These are phyloP conservation scores for Caenorhabditis parvicauda DNA, from an alignment of 2,888 invertebrate genomes.

Conservation along the genomic window DNA sequence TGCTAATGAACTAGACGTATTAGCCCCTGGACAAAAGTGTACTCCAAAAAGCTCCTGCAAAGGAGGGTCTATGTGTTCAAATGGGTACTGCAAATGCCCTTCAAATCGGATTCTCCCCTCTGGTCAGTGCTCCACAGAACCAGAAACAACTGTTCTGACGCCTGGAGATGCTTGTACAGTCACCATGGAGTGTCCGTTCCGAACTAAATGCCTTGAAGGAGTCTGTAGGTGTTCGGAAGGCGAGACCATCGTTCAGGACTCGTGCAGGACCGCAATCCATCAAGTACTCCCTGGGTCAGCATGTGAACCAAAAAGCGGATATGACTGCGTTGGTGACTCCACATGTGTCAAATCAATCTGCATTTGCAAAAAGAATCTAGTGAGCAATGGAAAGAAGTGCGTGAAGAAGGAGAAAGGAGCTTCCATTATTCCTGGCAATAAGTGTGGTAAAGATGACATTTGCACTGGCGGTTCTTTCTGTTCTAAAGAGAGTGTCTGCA, in stretches of 20 bases:
- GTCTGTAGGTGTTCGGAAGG: slow-evolving; percentile 56
- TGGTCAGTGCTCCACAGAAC: slow-evolving; percentile 30
- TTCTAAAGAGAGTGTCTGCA: slow-evolving; percentile 40
- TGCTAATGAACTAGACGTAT: slow-evolving; percentile 12
- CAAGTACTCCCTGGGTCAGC: slow-evolving; percentile 45
- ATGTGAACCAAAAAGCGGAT: slow-evolving; percentile 53
- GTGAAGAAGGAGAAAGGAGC: slow-evolving; percentile 31
- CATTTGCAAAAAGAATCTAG: slow-evolving; percentile 44
- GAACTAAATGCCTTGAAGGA: slow-evolving; percentile 54
- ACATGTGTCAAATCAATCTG: slow-evolving; percentile 48
- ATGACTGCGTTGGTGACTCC: slow-evolving; percentile 54
- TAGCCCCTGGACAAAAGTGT: slow-evolving; percentile 52
- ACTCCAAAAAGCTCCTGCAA: slow-evolving; percentile 39
- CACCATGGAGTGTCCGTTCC: slow-evolving; percentile 49
- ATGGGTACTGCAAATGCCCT: slow-evolving; percentile 46
- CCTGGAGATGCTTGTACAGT: slow-evolving; percentile 49
- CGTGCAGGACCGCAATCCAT: slow-evolving; percentile 49
- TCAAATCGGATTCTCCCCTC: slow-evolving; percentile 29
- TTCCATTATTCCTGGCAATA: slow-evolving; percentile 43
- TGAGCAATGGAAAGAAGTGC: slow-evolving; percentile 51
- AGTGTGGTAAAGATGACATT: slow-evolving; percentile 39
- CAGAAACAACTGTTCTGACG: slow-evolving; percentile 9
- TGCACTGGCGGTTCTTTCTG: slow-evolving; percentile 46
- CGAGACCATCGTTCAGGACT: slow-evolving; percentile 54
- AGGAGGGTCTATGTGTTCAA: slow-evolving; percentile 37